These are phyloP conservation scores for Parascotia fuliginaria DNA, from an alignment of 2,888 invertebrate species.

Conservation along the genomic window DNA sequence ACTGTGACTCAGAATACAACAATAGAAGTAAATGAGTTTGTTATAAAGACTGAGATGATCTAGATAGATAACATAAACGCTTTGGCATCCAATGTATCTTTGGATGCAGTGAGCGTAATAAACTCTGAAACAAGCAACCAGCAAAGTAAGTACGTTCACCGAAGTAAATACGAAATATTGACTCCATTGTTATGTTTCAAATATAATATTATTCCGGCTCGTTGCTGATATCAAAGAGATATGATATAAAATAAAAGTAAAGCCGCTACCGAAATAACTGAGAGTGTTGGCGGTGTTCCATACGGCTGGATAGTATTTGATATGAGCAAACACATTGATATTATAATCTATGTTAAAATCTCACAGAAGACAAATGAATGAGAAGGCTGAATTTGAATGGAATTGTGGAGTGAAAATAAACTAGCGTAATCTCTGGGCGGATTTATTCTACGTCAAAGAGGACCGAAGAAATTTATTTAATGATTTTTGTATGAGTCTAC, in stretches of 20 bases:
- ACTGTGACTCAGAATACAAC: constrained; percentile 38
- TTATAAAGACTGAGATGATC: constrained; percentile 17
- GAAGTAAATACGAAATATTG: constrained; percentile 6
- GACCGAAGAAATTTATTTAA: background rate
- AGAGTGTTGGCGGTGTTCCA: constrained; percentile 56
- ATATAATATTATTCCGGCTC: constrained; percentile 22
- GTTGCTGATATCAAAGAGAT: constrained; percentile 32
- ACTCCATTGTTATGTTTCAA: constrained; percentile 13
- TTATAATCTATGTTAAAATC: constrained; percentile 21
- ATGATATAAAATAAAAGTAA: constrained; percentile 51
- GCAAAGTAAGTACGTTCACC: constrained; percentile 6
- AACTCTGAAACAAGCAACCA: constrained; percentile 14
- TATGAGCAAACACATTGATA: constrained; percentile 28
- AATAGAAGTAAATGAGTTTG: constrained; percentile 36
- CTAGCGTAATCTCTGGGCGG: background rate
- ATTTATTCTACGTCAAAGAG: background rate
- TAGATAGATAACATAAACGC: constrained; percentile 23
- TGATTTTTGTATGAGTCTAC: background rate
- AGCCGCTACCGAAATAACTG: constrained; percentile 51
- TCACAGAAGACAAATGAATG: constrained; percentile 12
- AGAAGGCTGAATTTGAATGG: constrained; percentile 20
- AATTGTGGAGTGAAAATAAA: constrained; percentile 11
- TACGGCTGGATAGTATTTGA: constrained; percentile 38
- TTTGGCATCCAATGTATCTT: constrained; percentile 1
- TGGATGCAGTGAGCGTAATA: constrained; percentile 12